A percentile compares a stretch with the other conserved stretches of the same genome.
These are phyloP conservation scores for Pelagia noctiluca DNA, from an alignment of 30 jellyfish, hydroid and myxozoan species.

Conservation along the genomic window DNA sequence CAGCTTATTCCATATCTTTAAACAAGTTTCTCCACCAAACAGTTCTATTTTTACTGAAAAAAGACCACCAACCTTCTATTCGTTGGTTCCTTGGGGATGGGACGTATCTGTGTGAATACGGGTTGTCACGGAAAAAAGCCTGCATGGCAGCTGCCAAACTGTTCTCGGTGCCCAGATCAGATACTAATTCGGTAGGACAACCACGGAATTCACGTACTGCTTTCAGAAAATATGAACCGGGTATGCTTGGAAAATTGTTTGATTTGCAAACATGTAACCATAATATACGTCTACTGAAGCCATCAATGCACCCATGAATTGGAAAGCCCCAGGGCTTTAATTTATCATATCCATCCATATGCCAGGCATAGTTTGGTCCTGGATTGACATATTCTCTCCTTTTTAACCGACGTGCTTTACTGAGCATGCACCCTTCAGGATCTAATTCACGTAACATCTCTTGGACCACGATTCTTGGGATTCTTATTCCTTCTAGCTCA, in stretches of 20 bases:
- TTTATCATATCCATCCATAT: no score
- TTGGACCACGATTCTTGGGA: background rate
- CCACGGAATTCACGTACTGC: conserved; percentile 42
- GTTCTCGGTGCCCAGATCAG: conserved; percentile 77
- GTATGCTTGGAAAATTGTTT: conserved; percentile 55
- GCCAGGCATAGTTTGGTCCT: no score
- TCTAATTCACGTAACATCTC: background rate
- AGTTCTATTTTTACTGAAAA: conserved; percentile 20
- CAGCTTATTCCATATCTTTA: conserved; percentile 24
- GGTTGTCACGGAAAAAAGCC: conserved; percentile 44
- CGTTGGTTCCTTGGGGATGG: conserved; percentile 79
- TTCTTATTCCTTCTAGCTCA: background rate
- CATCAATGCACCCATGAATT: conserved; percentile 75
- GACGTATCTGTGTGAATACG: conserved; percentile 50
- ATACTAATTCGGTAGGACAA: conserved; percentile 58
- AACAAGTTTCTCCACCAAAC: conserved; percentile 78
- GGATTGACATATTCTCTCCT: no score
- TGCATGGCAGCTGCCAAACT: conserved; percentile 69
- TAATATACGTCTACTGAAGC: conserved; percentile 54
- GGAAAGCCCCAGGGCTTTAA: no score
- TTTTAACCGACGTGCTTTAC: no score
- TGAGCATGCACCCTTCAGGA: no score
- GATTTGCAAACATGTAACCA: conserved; percentile 70
- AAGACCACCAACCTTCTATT: conserved; percentile 76
- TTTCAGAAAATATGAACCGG: conserved; percentile 34